These are phyloP conservation scores for Adelges cooleyi DNA, from an alignment of 1,140 invertebrate genomes.

Conservation along the genomic window DNA sequence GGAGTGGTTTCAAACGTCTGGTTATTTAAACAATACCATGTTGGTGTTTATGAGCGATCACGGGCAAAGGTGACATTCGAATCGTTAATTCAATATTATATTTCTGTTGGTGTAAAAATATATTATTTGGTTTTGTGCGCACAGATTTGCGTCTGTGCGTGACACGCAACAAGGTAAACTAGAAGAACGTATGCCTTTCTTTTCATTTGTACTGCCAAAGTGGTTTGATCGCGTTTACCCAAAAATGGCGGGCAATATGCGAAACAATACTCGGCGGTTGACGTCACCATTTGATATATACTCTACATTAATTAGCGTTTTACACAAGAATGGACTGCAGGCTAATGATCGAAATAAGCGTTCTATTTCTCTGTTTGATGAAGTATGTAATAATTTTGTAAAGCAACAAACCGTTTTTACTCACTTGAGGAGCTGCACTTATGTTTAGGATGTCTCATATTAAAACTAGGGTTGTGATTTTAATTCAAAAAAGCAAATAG, in stretches of 20 bases:
- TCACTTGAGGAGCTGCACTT: too few species aligned
- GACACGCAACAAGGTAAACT: constrained; percentile 78
- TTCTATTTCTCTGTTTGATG: constrained; percentile 58
- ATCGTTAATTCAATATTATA: not conserved
- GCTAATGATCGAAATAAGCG: constrained; percentile 46
- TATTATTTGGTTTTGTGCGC: constrained; percentile 31
- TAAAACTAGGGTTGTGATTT: too few species aligned
- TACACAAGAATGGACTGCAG: constrained; percentile 43
- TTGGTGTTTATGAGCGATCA: constrained; percentile 81
- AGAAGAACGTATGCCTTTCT: constrained; percentile 77
- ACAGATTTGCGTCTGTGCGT: constrained; percentile 64
- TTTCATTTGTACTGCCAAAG: constrained; percentile 63
- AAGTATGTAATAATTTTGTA: too few species aligned
- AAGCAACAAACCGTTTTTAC: too few species aligned
- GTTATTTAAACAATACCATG: constrained; percentile 62
- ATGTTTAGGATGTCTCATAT: too few species aligned
- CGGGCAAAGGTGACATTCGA: constrained; percentile 55
- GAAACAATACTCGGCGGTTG: constrained; percentile 54
- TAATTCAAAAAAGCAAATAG: too few species aligned
- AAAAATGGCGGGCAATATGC: constrained; percentile 50
- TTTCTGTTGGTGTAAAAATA: not conserved
- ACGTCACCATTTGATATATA: constrained; percentile 74
- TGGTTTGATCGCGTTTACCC: constrained; percentile 48
- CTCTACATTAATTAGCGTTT: constrained; percentile 52
- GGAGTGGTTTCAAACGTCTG: constrained; percentile 44